Percentiles rank a stretch among this genome's conserved stretches.
phyloP scores from a whole-genome alignment of 2,888 invertebrate genomes.

The Microdon myrmicae region DNA sequence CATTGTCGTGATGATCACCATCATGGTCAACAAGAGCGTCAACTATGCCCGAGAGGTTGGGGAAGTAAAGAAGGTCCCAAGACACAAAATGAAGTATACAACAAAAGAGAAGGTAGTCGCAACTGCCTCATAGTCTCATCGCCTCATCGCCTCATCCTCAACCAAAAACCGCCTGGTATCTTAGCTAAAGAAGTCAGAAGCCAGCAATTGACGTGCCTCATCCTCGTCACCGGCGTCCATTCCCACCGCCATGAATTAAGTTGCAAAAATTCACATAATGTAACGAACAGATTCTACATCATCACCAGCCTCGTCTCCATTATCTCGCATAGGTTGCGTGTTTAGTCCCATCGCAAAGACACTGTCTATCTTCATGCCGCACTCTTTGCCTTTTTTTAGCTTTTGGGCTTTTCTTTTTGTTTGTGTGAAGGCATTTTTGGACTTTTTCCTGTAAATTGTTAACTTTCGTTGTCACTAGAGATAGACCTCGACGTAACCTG shows the following conservation, averaged over 20 bases:
- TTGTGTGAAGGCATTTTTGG: conserved; percentile 22
- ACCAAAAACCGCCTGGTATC: conserved; percentile 6
- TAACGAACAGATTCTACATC: conserved; percentile 28
- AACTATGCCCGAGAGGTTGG: neutral
- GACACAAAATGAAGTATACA: no score
- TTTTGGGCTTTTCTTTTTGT: conserved; percentile 4
- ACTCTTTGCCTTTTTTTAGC: conserved; percentile 8
- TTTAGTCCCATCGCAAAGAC: conserved; percentile 18
- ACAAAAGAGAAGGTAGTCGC: conserved; percentile 20
- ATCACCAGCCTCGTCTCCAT: conserved; percentile 11
- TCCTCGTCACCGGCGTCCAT: conserved; percentile 8
- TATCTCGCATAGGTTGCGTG: conserved; percentile 11
- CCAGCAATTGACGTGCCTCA: no score
- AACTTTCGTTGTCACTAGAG: conserved; percentile 34
- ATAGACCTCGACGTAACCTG: conserved; percentile 19
- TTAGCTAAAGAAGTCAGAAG: no score
- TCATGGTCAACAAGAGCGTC: conserved; percentile 12
- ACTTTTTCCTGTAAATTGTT: conserved; percentile 18
- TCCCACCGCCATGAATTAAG: conserved; percentile 30
- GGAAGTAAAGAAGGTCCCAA: conserved; percentile 3
- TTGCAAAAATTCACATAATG: conserved; percentile 41
- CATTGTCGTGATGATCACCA: conserved; percentile 21
- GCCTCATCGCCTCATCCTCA: conserved; percentile 3
- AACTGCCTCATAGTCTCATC: conserved; percentile 24
- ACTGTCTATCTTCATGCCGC: conserved; percentile 14